Conservation (phyloP, 2,888 invertebrate genomes). For the Candidula unifasciata region DNA sequence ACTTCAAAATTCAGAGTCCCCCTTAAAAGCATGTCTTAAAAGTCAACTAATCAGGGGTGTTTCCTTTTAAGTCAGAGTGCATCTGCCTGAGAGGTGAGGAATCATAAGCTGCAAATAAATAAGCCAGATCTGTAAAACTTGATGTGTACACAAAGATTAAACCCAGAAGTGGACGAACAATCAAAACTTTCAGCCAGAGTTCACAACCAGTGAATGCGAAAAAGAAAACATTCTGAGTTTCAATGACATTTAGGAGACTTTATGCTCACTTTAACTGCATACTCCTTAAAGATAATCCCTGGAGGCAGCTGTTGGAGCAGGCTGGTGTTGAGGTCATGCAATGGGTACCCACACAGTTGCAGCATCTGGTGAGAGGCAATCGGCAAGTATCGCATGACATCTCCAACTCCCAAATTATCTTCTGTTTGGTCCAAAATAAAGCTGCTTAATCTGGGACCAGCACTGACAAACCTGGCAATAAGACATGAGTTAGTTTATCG, state of each 20-base stretch:
- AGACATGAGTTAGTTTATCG: no score
- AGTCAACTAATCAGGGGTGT: no score
- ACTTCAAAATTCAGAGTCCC: no score
- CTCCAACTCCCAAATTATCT: slow-evolving; percentile 61
- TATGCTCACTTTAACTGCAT: slow-evolving; percentile 81
- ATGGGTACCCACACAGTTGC: slow-evolving; percentile 74
- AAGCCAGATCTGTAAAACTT: no score
- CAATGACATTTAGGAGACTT: not conserved
- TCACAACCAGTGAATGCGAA: no score
- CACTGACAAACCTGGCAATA: slow-evolving; percentile 79
- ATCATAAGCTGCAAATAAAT: no score
- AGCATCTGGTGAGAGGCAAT: slow-evolving; percentile 66
- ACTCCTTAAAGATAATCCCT: slow-evolving; percentile 81
- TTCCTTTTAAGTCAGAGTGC: no score
- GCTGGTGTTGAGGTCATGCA: slow-evolving; percentile 68
- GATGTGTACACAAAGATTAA: no score
- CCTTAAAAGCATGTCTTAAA: no score
- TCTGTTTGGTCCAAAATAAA: slow-evolving; percentile 78
- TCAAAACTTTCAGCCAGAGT: no score
- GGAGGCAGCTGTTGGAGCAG: slow-evolving; percentile 78
- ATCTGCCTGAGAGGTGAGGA: no score
- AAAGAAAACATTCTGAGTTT: not conserved
- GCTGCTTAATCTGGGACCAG: slow-evolving; percentile 81
- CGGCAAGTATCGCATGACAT: slow-evolving; percentile 68
- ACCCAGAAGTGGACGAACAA: no score